These are phyloP conservation scores for Daphoenositta chrysoptera DNA, from an alignment of 2,113 vertebrate species.

Conservation along the genomic window DNA sequence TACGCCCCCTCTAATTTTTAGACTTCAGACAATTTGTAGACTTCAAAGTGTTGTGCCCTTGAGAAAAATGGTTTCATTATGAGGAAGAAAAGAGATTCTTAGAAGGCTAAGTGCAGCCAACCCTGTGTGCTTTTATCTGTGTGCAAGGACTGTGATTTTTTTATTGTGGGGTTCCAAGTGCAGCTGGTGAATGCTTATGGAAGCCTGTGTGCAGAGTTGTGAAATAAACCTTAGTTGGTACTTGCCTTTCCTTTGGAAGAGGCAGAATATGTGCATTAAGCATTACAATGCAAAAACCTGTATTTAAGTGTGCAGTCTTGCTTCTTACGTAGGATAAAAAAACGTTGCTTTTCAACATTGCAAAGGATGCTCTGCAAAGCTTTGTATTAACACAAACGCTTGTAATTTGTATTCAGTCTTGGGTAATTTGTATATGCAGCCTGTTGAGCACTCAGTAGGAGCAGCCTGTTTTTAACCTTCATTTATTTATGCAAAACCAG, in stretches of 20 bases:
- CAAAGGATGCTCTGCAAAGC: background rate
- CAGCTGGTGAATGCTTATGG: background rate
- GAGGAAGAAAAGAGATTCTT: background rate
- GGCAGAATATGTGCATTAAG: background rate
- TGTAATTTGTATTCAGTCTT: background rate
- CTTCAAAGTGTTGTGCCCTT: background rate
- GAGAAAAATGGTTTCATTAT: background rate
- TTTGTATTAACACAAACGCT: background rate
- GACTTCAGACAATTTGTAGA: background rate
- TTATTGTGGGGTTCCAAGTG: background rate
- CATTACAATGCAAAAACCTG: background rate
- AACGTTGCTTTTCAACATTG: background rate
- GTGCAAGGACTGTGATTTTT: background rate
- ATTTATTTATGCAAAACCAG: constrained; percentile 37
- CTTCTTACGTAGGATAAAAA: background rate
- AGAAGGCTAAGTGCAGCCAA: background rate
- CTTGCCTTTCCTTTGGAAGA: background rate
- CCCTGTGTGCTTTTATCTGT: background rate
- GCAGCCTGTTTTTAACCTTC: background rate
- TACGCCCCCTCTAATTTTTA: background rate
- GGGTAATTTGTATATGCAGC: background rate
- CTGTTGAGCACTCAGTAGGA: background rate
- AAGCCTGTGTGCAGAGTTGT: background rate
- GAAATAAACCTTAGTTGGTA: background rate
- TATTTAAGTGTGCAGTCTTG: background rate